Conservation (phyloP, 1,140 invertebrate species). For the Diorhabda sublineata region DNA sequence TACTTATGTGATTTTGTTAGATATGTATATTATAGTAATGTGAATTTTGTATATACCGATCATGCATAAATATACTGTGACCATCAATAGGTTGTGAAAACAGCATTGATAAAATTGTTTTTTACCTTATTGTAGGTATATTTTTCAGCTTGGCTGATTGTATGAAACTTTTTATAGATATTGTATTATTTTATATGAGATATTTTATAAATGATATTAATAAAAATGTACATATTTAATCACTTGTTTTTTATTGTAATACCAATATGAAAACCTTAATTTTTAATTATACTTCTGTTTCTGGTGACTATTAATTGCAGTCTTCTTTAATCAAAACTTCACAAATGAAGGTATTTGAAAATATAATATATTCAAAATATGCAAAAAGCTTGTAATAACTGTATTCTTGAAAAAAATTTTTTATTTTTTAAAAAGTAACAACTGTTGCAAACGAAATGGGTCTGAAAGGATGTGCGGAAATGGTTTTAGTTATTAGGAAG, state of each 20-base stretch:
- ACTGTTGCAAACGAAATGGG: too few species aligned
- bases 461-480: too few species aligned
- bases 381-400: too few species aligned
- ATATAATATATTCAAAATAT: too few species aligned
- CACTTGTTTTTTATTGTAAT: neutral
- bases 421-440: too few species aligned
- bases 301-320: too few species aligned
- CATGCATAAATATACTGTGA: slow-evolving; percentile 27
- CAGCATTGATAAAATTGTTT: slow-evolving; percentile 22
- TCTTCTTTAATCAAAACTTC: too few species aligned
- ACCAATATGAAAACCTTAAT: too few species aligned
- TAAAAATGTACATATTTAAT: slow-evolving; percentile 19
- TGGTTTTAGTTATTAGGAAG: too few species aligned
- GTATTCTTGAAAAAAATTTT: too few species aligned
- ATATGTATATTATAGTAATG: slow-evolving; percentile 15
- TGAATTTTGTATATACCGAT: slow-evolving; percentile 24
- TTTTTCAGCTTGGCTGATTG: slow-evolving; percentile 31
- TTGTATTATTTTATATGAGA: slow-evolving; percentile 37
- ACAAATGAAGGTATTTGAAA: too few species aligned
- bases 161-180: slow-evolving; percentile 34
- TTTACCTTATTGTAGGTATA: slow-evolving; percentile 23
- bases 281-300: too few species aligned
- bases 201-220: slow-evolving; percentile 38
- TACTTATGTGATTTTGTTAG: slow-evolving; percentile 17
- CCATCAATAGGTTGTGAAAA: slow-evolving; percentile 31